phyloP scores from a whole-genome alignment of 92 coral and sea anemone species.

The Muricea muricata region DNA sequence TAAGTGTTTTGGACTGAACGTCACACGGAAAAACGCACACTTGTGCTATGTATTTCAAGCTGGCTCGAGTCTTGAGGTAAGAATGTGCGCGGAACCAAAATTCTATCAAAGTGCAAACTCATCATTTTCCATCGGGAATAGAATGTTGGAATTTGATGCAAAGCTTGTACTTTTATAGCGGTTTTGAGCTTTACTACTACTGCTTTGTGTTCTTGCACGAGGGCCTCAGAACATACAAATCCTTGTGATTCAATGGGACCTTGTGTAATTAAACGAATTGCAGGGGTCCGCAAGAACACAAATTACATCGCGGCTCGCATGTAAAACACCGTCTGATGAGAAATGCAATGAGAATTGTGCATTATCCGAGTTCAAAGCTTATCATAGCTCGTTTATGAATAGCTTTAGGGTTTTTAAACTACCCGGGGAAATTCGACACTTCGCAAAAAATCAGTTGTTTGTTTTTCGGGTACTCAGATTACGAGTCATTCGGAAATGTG shows the following conservation, averaged over 20 bases:
- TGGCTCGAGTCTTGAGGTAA: constrained; percentile 94
- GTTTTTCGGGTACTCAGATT: neutral
- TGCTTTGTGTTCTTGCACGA: neutral
- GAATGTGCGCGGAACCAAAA: constrained; percentile 23
- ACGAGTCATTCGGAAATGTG: neutral
- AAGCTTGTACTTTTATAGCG: neutral
- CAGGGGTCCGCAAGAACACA: constrained; percentile 5
- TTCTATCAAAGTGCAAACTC: neutral
- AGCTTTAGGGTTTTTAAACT: neutral
- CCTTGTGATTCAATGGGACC: neutral
- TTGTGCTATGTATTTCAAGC: constrained; percentile 98
- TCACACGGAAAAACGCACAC: constrained; percentile 88
- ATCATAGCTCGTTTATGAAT: neutral
- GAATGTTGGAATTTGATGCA: neutral
- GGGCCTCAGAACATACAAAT: neutral
- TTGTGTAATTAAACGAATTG: constrained; percentile 25
- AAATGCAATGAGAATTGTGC: neutral
- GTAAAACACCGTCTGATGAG: neutral
- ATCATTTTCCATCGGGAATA: neutral
- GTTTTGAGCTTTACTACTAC: neutral
- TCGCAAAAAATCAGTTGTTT: neutral
- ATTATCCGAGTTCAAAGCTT: neutral
- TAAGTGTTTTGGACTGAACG: constrained; percentile 85
- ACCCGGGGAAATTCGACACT: constrained; percentile 27
- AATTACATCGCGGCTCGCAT: neutral